Evolutionary conservation across 2,113 vertebrate genomes (phyloP).

Genomic region (Tinamus guttatus): DNA sequence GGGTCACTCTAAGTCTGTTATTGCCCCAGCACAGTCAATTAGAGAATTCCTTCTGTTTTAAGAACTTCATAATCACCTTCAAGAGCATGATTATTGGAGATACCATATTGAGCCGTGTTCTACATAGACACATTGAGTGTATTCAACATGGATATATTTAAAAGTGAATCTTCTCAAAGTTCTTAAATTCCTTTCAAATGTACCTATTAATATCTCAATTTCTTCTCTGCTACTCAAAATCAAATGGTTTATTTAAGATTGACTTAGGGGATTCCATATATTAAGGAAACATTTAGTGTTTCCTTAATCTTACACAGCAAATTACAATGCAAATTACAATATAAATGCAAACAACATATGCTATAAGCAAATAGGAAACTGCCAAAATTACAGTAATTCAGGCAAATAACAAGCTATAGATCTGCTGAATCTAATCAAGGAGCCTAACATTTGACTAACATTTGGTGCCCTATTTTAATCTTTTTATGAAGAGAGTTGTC

Average conservation of each 20-base stretch:
- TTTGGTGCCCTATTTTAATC: background rate
- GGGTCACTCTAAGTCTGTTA: fast-evolving
- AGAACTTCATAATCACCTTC: background rate
- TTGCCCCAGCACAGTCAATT: background rate
- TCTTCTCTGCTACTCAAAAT: background rate
- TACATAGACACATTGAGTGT: background rate
- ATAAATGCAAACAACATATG: constrained; percentile 39
- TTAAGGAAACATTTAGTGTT: background rate
- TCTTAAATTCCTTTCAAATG: background rate
- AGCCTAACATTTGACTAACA: constrained; percentile 33
- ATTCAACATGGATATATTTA: background rate
- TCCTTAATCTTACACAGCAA: background rate
- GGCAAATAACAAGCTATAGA: constrained; percentile 52
- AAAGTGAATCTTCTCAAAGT: constrained; percentile 18
- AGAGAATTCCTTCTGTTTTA: background rate
- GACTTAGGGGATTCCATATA: background rate
- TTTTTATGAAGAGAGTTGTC: background rate
- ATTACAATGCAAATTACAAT: constrained; percentile 47
- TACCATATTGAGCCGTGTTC: background rate
- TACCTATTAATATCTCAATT: background rate
- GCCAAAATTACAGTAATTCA: constrained; percentile 48
- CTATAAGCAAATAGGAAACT: constrained; percentile 30
- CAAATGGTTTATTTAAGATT: background rate
- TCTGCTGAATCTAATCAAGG: constrained; percentile 35
- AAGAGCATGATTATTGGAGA: background rate